Base-by-base conservation (phyloP, 2,888 invertebrate species). In the Sussaba pulchella region DNA sequence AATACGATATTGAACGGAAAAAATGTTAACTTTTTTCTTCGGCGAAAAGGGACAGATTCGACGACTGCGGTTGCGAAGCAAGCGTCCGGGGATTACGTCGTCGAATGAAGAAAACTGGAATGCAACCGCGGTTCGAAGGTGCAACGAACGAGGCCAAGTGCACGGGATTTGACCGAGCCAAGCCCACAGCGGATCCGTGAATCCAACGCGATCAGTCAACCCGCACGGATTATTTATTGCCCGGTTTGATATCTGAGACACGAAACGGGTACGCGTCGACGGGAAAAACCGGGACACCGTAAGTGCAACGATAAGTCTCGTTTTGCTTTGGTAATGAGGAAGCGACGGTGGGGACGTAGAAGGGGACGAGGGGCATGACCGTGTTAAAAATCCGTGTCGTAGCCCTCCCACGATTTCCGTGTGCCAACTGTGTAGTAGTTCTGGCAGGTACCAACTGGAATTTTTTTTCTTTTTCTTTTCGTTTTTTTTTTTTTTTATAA, bases 371-470 rank as follows among this genome's bases (percentile, higher is more conserved):
- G 17, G 39, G 19, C 24, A 41, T 69, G 69, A 69, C 69, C 69
- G 69, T 69, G 54, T 69, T 54, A 69, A 54, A 69, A 54, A 69
- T 70, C 57, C 14, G 41, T 45, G 57, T 26, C 43, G 10, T 41
- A 54, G 14, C 69, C 54, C 67, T 24, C 39, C 69, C n/a, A n/a
- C n/a, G n/a, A n/a, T n/a, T n/a, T n/a, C n/a, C n/a, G n/a, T n/a
- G n/a, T n/a, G n/a, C n/a, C n/a, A n/a, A n/a, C n/a, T 57, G 66
- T 47, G 39, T 36, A 19, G 31, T 52, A 43, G 50, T 70, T 57
- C 63, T 61, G 71, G 70, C 70, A 70, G 43, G 36, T 41, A 21
- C 31, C 67, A 77, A 21, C 43, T 77, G 17, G 57, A 67, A 73
- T 50, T 8, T 24, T 52, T 19, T 17, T 26, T 26, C 6, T 31